These are phyloP conservation scores for Mactra quadrangularis DNA, from an alignment of 1,140 invertebrate species.

Conservation along the genomic window DNA sequence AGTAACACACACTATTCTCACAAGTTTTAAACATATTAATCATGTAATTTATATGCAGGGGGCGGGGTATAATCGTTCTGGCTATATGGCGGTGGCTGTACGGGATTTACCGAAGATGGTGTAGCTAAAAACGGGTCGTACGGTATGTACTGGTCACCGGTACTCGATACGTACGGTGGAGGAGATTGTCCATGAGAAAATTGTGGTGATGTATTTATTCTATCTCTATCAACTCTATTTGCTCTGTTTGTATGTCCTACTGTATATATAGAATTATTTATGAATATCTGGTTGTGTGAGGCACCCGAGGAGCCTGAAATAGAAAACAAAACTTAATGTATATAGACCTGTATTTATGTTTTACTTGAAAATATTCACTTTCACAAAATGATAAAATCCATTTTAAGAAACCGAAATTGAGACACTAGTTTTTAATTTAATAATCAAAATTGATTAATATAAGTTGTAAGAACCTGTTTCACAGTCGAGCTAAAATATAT, in stretches of 20 bases:
- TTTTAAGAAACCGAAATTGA: not conserved
- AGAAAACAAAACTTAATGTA: not conserved
- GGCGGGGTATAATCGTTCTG: not conserved
- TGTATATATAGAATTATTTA: too few relatives aligned
- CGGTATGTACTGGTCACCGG: not conserved
- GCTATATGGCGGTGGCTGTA: conserved; percentile 19
- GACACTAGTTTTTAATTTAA: not conserved
- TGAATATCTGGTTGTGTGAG: too few relatives aligned
- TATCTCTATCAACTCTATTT: not conserved
- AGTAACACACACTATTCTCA: too few relatives aligned
- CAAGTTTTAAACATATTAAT: too few relatives aligned
- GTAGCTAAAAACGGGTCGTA: too few relatives aligned
- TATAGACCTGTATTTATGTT: not conserved
- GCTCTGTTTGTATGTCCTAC: not conserved
- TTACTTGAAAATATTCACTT: not conserved
- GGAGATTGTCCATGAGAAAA: not conserved
- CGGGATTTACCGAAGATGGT: too few relatives aligned
- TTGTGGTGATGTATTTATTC: not conserved
- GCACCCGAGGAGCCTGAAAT: too few relatives aligned
- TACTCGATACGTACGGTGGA: too few relatives aligned
- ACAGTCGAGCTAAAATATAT: too few relatives aligned
- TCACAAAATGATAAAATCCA: not conserved
- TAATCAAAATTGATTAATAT: not conserved
- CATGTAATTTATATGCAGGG: not conserved
- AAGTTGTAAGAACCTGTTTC: too few relatives aligned